Evolutionary conservation across 2,113 vertebrate genomes (phyloP), one percentile per base, ranked within the genome.

Genomic region (Microtus ochrogaster): DNA sequence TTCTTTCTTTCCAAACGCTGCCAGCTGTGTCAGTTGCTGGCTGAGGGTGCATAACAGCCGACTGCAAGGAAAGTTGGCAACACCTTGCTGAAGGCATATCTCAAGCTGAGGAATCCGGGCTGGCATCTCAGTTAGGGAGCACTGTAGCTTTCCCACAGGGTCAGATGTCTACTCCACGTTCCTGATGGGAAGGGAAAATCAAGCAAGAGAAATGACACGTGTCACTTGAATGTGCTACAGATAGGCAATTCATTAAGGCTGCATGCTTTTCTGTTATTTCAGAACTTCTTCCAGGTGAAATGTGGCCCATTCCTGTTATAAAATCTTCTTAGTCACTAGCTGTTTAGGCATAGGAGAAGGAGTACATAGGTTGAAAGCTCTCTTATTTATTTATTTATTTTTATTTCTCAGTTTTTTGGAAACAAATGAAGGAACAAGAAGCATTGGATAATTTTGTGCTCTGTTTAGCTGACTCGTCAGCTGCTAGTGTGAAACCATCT

Each of bases 41-140:
- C 86, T 86, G 77, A 96, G 97, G 85, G 65, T 93, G 89, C 85
- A 89, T 89, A 93, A 83, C 83, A 95, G 58, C 93, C 90, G 63
- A 92, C 95, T 96, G 96, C 94, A 96, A 86, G 72, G 63, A 83
- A 96, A 95, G 85, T 95, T 97, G 96, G 97, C 96, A 97, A 61
- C 63, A 84, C 89, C 41, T 86, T 21, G 14, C 77, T 52, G 85
- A 94, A 95, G 72, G 78, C 82, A 63, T 84, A 95, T 89, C 93
- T 98, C 74, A 95, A 76, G 91, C 72, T 1, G 9, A 95, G 95
- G 86, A 77, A 82, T 89, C 65, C 89, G 96, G 90, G 92, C 92
- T 97, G 95, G 73, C 77, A 94, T 95, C 36, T 79, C 82, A 73
- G 91, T 96, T 97, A 94, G 94, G 96, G 94, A 97, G 96, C 86